Base-by-base conservation (phyloP, 2,113 vertebrate species). In the Nestor notabilis region DNA sequence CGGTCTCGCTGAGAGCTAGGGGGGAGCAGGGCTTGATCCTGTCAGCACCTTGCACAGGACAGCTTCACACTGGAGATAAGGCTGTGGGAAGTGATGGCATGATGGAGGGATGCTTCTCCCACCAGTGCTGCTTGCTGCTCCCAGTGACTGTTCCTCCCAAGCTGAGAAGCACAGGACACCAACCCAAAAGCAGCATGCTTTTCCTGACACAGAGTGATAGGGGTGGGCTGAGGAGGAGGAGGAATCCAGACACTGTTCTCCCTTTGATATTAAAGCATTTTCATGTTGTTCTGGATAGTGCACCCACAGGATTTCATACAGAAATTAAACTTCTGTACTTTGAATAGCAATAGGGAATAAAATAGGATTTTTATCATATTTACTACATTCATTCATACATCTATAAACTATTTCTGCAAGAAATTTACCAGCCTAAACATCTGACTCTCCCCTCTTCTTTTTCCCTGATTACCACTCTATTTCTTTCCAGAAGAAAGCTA, bases 1-100 rank as follows among this genome's bases (percentile, higher is more conserved):
- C 7, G 19, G 15, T 27, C 63, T 80, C 0, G 0, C 63, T 65
- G 53, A 80, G 56, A 61, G 44, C 31, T 41, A 12, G 6, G 2
- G 21, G 21, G 13, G 31, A 86, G 79, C 44, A 65, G 16, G 35
- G 24, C 15, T 90, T 75, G 33, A 13, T 85, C 27, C 55, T 23
- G 50, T 37, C 60, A 69, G 52, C 0, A 0, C 52, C 75, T 50
- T 24, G 17, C 19, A 29, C 7, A 2, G 41, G 27, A 68, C 5
- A 0, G 1, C 24, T 60, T 68, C 74, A 60, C 0, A 0, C 20
- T 72, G 46, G 31, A 81, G n/a, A 70, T 58, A 55, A 33, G 27
- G 55, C 55, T 91, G 46, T 58, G 46, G 35, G 29, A 33, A 86
- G 44, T 0, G 4, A 47, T 8, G 33, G 46, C 13, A 47, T 0